Base-by-base conservation (phyloP, 2,888 invertebrate species). In the Griposia aprilina region DNA sequence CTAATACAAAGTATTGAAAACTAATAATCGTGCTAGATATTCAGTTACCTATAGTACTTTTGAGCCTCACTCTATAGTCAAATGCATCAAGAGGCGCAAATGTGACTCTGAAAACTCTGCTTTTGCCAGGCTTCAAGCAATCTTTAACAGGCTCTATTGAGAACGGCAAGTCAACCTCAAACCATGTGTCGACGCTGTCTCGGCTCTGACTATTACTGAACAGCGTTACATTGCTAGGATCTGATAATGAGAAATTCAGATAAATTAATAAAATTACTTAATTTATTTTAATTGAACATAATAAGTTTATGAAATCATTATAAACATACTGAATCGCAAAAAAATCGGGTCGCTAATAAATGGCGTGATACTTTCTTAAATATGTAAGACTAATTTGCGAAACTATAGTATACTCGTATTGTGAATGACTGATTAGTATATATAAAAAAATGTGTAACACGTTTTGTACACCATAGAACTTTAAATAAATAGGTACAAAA, bases 51-150 rank as follows among this genome's bases (percentile, higher is more conserved):
- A 96, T 96, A 10, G 83, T 76, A 88, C 96, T 95, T 86, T 93
- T 96, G 76, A 97, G 85, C 83, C 90, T 92, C 50, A 96, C 94
- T 92, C 92, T 95, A 78, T 97, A 97, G 69, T 96, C 92, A 82
- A 97, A 97, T 26, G 97, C 97, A 74, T 97, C 97, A 36, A 95
- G 89, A 0, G 98, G 98, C 5, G 96, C 92, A 91, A 98, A 98
- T 6, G 93, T 97, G 0, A 97, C 93, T 72, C 89, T 95, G 84
- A 97, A 97, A 17, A 89, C 88, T 76, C 91, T 84, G 30, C 81
- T 94, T 88, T 96, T 91, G 2, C 92, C 93, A 0, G 97, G 97
- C 6, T 92, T 90, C 17, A 98, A 91, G 74, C 94, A 95, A 20
- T 93, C 95, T 70, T 90, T 93, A 20, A 90, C 89, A 0, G 98